phyloP scores from a whole-genome alignment of 2,113 vertebrate genomes.

The Sus scrofa region T2T-Sscrofa CM000830.6:96080501-96081000 shows the following conservation, averaged over 20 bases:
- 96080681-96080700: not conserved
- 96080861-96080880: not conserved
- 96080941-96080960: slow-evolving; percentile 21
- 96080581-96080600: slow-evolving; percentile 9
- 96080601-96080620: slow-evolving; percentile 22
- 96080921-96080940: not conserved
- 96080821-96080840: not conserved
- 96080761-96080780: slow-evolving; percentile 48
- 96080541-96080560: not conserved
- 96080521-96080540: not conserved
- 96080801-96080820: slow-evolving; percentile 40
- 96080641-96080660: slow-evolving; percentile 31
- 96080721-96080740: slow-evolving; percentile 41
- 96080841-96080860: slow-evolving; percentile 32
- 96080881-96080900: not conserved
- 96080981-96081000: not conserved
- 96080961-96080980: not conserved
- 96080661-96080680: slow-evolving; percentile 40
- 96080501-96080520: not conserved
- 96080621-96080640: not conserved
- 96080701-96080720: not conserved
- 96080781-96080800: slow-evolving; percentile 12
- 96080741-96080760: not conserved
- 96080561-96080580: not conserved
- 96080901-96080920: not conserved